Percentiles rank a stretch among this genome's conserved stretches.
phyloP scores from a whole-genome alignment of 2,797 vertebrate species.

The Novumbra hubbsi region DNA sequence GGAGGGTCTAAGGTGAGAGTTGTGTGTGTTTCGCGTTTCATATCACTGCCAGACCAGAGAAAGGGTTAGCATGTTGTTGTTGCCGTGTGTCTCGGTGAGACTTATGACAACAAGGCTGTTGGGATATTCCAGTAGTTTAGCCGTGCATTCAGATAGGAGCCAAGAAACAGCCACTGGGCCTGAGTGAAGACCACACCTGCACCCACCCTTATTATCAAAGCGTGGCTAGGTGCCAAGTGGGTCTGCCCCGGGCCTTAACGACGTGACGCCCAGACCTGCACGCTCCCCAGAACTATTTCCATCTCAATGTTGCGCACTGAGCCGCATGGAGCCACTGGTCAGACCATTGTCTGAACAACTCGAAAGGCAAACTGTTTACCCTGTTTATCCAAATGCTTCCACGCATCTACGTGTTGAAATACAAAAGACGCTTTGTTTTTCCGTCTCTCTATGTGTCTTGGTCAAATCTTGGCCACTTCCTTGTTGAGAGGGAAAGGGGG shows the following conservation, averaged over 20 bases:
- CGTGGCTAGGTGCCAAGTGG: background rate
- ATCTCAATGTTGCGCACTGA: background rate
- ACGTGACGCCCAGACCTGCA: background rate
- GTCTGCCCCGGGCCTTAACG: background rate
- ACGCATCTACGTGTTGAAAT: constrained; percentile 40
- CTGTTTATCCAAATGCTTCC: constrained; percentile 54
- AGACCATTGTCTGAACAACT: constrained; percentile 38
- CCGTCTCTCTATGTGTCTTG: constrained; percentile 50
- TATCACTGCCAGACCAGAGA: constrained; percentile 1
- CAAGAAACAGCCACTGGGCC: background rate
- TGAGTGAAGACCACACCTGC: background rate
- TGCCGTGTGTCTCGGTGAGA: background rate
- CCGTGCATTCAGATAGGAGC: background rate
- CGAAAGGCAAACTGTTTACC: constrained; percentile 58
- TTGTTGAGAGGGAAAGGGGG: constrained; percentile 52
- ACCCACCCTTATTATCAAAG: background rate
- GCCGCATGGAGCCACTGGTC: background rate
- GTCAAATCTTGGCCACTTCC: constrained; percentile 50
- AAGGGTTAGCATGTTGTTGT: background rate
- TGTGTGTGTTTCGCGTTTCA: background rate
- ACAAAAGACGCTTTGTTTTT: constrained; percentile 66
- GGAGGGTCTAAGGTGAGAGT: background rate
- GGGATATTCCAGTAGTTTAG: background rate
- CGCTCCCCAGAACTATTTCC: background rate
- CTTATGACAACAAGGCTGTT: background rate